Conservation (phyloP, 1,140 invertebrate species). For the Pygmarrhopalites habei region DNA sequence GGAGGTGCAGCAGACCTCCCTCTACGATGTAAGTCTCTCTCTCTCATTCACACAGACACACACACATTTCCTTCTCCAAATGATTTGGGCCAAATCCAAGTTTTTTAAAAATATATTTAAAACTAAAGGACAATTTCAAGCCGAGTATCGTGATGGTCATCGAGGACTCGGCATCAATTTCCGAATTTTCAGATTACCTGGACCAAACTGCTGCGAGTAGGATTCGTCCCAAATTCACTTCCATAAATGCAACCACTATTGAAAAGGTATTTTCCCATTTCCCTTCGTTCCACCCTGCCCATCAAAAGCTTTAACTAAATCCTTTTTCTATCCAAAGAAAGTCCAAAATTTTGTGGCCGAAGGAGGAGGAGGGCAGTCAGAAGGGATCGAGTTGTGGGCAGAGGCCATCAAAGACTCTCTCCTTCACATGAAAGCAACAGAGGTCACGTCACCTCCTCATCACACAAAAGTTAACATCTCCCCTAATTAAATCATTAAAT, state of each 20-base stretch:
- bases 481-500: not conserved
- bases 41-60: too few species aligned
- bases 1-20: too few species aligned
- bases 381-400: conserved; percentile 17
- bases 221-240: conserved; percentile 6
- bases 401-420: conserved; percentile 19
- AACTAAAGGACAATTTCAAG: not conserved
- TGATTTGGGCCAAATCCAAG: too few species aligned
- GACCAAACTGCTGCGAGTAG: conserved; percentile 10
- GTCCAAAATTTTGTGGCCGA: too few species aligned
- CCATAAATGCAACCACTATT: not conserved
- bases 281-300: not conserved
- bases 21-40: too few species aligned
- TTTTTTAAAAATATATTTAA: too few species aligned
- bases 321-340: too few species aligned
- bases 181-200: conserved; percentile 11
- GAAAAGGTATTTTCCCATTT: not conserved
- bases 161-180: conserved; percentile 16
- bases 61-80: too few species aligned
- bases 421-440: not conserved
- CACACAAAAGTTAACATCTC: not conserved
- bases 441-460: not conserved
- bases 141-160: conserved; percentile 14
- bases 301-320: too few species aligned
- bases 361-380: too few species aligned